These are phyloP conservation scores for Scortum barcoo DNA, from an alignment of 2,113 vertebrate species.

Conservation along the genomic window DNA sequence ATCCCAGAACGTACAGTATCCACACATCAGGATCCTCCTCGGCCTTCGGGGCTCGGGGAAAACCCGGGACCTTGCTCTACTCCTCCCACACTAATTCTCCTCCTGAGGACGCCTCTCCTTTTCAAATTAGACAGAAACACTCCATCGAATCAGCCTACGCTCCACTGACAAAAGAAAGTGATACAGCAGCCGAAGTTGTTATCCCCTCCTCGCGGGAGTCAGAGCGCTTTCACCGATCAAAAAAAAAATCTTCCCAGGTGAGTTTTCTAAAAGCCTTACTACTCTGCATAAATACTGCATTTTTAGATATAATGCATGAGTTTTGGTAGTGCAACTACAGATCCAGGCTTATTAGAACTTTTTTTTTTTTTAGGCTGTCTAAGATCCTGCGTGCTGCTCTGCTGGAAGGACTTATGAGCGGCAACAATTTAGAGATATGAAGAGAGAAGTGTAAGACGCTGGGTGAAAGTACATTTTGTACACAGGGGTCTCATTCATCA, in stretches of 20 bases:
- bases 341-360: slow-evolving; percentile 13
- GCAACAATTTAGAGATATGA: background rate
- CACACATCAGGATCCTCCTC: background rate
- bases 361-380: background rate
- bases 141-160: slow-evolving; percentile 35
- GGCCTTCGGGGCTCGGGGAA: background rate
- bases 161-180: slow-evolving; percentile 21
- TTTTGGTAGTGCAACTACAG: background rate
- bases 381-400: background rate
- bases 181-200: background rate
- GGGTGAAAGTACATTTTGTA: background rate
- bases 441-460: background rate
- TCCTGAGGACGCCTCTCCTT: slow-evolving; percentile 17
- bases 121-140: slow-evolving; percentile 47
- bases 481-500: background rate
- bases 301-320: background rate
- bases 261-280: background rate
- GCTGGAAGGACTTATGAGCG: background rate
- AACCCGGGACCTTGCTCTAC: slow-evolving; percentile 24
- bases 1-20: background rate
- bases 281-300: background rate
- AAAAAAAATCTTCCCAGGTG: slow-evolving; percentile 6
- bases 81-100: slow-evolving; percentile 33
- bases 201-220: background rate
- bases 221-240: background rate